Evolutionary conservation across 2,888 invertebrate genomes (phyloP).

Genomic region (Phengaris alcon): DNA sequence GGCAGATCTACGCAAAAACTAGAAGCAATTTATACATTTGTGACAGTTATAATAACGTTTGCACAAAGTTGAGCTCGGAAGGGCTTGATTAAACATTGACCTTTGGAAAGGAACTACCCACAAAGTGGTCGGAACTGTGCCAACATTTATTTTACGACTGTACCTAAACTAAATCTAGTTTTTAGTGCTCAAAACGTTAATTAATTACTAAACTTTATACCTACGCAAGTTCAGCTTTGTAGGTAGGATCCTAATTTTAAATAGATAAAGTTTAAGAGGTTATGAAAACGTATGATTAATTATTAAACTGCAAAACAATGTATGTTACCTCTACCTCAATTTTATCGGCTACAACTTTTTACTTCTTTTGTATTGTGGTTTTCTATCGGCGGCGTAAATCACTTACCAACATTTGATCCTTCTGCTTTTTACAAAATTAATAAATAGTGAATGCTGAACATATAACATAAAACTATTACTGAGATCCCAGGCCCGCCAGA

Average conservation of each 20-base stretch:
- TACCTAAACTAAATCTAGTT: slow-evolving; percentile 9
- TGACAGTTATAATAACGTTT: slow-evolving; percentile 24
- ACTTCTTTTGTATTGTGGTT: too few relatives aligned
- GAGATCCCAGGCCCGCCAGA: too few relatives aligned
- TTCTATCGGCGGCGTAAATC: too few relatives aligned
- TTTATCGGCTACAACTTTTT: not conserved
- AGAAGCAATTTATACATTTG: slow-evolving; percentile 4
- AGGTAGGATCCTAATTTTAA: not conserved
- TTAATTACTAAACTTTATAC: slow-evolving; percentile 6
- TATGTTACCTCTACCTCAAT: not conserved
- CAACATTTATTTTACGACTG: slow-evolving; percentile 16
- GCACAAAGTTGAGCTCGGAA: slow-evolving; percentile 4
- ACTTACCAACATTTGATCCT: too few relatives aligned
- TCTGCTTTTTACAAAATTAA: too few relatives aligned
- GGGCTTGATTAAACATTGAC: slow-evolving; percentile 19
- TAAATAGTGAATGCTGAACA: too few relatives aligned
- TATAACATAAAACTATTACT: too few relatives aligned
- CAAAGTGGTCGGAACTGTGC: slow-evolving; percentile 11
- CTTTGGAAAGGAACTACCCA: slow-evolving; percentile 7
- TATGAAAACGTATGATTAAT: not conserved
- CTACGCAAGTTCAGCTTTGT: not conserved
- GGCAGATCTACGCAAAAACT: not conserved
- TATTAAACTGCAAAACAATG: not conserved
- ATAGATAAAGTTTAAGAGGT: not conserved
- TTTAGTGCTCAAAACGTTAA: slow-evolving; percentile 16